A percentile compares a stretch with the other conserved stretches of the same genome.
Evolutionary conservation across 2,113 vertebrate genomes (phyloP).

Genomic region (Pelobates fuscus): DNA sequence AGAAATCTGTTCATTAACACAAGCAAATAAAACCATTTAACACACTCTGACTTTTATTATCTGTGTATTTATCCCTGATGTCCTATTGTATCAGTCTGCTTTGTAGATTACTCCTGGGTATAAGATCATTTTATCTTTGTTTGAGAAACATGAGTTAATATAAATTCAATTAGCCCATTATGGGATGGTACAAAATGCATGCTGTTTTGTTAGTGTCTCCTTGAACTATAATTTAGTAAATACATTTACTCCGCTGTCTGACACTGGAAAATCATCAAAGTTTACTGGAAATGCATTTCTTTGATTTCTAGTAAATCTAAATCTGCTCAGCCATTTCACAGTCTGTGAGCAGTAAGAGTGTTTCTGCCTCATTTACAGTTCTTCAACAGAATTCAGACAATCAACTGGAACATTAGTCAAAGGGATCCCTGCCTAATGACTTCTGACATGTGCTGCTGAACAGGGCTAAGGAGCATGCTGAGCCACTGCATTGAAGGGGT

Average conservation of each 20-base stretch:
- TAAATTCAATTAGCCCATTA: constrained; percentile 11
- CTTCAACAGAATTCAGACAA: constrained; percentile 81
- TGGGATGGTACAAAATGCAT: background rate
- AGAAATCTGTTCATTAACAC: background rate
- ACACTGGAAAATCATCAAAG: constrained; percentile 60
- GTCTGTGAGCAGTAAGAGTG: constrained; percentile 79
- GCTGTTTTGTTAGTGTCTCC: background rate
- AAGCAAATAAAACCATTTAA: background rate
- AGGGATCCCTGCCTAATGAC: constrained; percentile 78
- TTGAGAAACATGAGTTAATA: background rate
- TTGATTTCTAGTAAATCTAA: constrained; percentile 69
- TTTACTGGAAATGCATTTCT: constrained; percentile 67
- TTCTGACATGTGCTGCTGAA: constrained; percentile 81
- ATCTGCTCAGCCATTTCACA: constrained; percentile 66
- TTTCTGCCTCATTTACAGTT: constrained; percentile 78
- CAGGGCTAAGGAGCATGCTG: constrained; percentile 71
- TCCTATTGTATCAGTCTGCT: background rate
- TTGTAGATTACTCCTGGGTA: background rate
- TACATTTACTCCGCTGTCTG: constrained; percentile 51
- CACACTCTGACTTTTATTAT: background rate
- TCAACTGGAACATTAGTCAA: constrained; percentile 90
- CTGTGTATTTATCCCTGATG: background rate
- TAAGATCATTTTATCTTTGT: constrained; percentile 1
- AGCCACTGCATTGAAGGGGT: constrained; percentile 63
- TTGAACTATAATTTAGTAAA: constrained; percentile 47